A percentile compares a stretch with the other conserved stretches of the same genome.
phyloP scores from a whole-genome alignment of 2,113 vertebrate genomes.

The Heptranchias perlo region DNA sequence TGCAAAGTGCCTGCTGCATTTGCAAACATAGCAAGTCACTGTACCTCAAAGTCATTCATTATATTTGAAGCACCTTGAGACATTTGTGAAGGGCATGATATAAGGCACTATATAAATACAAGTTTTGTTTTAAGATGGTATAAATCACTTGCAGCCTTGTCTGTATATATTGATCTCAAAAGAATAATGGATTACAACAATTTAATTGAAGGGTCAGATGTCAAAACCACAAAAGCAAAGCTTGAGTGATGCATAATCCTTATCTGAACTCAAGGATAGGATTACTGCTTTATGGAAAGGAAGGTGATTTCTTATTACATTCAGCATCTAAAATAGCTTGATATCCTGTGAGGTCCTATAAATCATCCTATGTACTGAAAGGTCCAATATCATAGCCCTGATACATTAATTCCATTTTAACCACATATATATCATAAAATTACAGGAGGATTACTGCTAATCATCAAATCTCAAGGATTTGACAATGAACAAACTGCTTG shows the following conservation, averaged over 20 bases:
- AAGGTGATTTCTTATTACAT: neutral
- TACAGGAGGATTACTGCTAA: no score
- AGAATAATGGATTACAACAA: constrained; percentile 7
- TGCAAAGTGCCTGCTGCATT: neutral
- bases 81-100: neutral
- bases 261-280: neutral
- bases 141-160: neutral
- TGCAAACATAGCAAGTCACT: neutral
- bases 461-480: neutral
- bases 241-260: neutral
- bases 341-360: neutral
- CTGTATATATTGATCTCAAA: neutral
- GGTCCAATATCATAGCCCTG: neutral
- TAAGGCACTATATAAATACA: neutral
- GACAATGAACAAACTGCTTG: neutral
- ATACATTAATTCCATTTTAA: neutral
- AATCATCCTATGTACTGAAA: neutral
- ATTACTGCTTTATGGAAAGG: neutral
- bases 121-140: neutral
- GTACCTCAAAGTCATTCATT: neutral
- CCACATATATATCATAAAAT: neutral
- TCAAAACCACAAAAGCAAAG: neutral
- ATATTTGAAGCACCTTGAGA: neutral
- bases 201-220: neutral
- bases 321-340: neutral